These are phyloP conservation scores for Poeciliopsis presidionis DNA, from an alignment of 2,797 vertebrate species.

Conservation along the genomic window DNA sequence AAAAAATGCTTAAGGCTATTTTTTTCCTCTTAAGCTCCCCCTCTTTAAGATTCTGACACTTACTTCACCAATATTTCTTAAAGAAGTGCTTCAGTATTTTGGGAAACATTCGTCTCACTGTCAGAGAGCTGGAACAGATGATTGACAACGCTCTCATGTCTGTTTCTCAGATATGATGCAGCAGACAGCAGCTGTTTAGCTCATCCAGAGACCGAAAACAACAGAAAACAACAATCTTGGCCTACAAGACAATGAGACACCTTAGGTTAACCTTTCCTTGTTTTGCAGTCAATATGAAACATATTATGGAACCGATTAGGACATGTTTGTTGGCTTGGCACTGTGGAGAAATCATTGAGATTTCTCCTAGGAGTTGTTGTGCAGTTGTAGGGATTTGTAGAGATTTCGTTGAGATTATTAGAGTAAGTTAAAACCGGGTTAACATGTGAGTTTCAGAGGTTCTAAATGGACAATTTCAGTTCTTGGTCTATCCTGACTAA, in stretches of 20 bases:
- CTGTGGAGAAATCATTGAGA: not conserved
- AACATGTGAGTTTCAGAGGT: not conserved
- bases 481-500: not conserved
- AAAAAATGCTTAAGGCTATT: not conserved
- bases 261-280: slow-evolving; percentile 1
- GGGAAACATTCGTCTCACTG: not conserved
- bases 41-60: not conserved
- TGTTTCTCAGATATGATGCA: slow-evolving; percentile 6
- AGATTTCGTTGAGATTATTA: not conserved
- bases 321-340: not conserved
- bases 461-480: not conserved
- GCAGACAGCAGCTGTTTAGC: slow-evolving; percentile 21
- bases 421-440: not conserved
- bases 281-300: not conserved
- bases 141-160: slow-evolving; percentile 13
- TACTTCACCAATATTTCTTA: slow-evolving; percentile 4
- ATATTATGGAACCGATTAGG: not conserved
- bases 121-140: slow-evolving; percentile 12
- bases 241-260: not conserved
- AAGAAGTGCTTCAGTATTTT: slow-evolving; percentile 5
- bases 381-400: not conserved
- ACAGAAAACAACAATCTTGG: not conserved
- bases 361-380: not conserved
- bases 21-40: not conserved
- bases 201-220: slow-evolving; percentile 4